Conservation (phyloP, 2,888 invertebrate genomes). For the Pheosia tremula region DNA sequence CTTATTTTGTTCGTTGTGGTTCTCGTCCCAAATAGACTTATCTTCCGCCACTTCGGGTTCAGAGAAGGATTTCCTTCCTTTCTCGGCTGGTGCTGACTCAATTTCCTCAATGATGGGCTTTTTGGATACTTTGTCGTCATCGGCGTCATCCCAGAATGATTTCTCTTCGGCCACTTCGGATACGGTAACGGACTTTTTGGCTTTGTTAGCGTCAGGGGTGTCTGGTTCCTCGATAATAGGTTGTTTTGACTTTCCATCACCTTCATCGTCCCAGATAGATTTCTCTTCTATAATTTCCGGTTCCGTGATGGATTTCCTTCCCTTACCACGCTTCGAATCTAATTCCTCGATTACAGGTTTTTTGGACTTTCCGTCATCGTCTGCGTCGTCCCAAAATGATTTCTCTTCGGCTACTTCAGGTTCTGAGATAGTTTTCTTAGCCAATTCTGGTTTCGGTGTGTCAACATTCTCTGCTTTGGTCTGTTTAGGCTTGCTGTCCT, state of each 20-base stretch:
- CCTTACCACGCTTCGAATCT: slow-evolving; percentile 42
- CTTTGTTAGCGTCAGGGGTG: slow-evolving; percentile 34
- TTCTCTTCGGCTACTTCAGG: slow-evolving; percentile 60
- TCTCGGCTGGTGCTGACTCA: slow-evolving; percentile 42
- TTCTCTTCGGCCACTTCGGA: slow-evolving; percentile 50
- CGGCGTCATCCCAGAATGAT: slow-evolving; percentile 52
- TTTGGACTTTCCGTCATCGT: slow-evolving; percentile 51
- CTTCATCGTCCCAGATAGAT: slow-evolving; percentile 66
- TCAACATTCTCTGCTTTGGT: slow-evolving; percentile 50
- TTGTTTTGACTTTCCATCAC: slow-evolving; percentile 50
- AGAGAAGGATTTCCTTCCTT: slow-evolving; percentile 57
- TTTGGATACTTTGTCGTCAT: slow-evolving; percentile 37
- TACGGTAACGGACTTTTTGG: slow-evolving; percentile 49
- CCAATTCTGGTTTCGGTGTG: slow-evolving; percentile 36
- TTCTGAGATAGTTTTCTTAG: slow-evolving; percentile 50
- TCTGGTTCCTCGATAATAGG: slow-evolving; percentile 51
- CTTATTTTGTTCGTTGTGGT: slow-evolving; percentile 62
- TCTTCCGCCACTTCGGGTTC: slow-evolving; percentile 63
- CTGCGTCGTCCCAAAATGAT: slow-evolving; percentile 56
- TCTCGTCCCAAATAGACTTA: slow-evolving; percentile 74
- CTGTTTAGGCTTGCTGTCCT: slow-evolving; percentile 54
- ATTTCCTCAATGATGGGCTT: slow-evolving; percentile 48
- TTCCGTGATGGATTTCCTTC: slow-evolving; percentile 57
- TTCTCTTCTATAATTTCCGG: slow-evolving; percentile 60
- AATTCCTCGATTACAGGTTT: slow-evolving; percentile 45